Base-by-base conservation (phyloP, 2,113 vertebrate genomes). In the Amia ocellicauda region DNA sequence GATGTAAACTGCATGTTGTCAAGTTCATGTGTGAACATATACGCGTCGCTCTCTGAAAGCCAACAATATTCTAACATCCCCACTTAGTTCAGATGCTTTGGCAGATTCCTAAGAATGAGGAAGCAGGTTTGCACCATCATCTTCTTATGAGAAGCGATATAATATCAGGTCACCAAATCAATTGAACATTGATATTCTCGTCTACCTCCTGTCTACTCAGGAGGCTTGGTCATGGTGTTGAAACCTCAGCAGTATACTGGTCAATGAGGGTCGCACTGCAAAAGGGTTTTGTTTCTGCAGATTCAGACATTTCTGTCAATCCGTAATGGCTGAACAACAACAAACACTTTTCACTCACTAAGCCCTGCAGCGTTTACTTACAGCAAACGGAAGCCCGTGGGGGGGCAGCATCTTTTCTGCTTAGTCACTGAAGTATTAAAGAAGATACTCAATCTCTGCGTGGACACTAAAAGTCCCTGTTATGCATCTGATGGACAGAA, bases 381-480 rank as follows among this genome's bases (percentile, higher is more conserved):
- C 62, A 19, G 36, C 54, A 61, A 58, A 67, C 51, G 55, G 58
- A 65, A 45, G 31, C 42, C 52, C 55, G n/a, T 11, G 17, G 55
- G 45, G 66, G 45, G 41, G 67, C 69, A 68, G 67, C 64, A 64
- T 58, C 41, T 56, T 73, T 80, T 77, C 57, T 80, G 78, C 74
- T 76, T 78, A 80, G 70, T 80, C 78, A 80, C 68, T 61, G 55
- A 62, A 63, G 56, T 63, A 69, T 71, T 71, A 64, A 63, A 69
- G 71, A 57, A 29, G 47, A 66, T 69, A 75, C 28, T 53, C 47
- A 58, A 72, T 72, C 63, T 54, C 57, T 42, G 17, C 2, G 31
- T 55, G 40, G 52, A 71, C 40, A 27, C 52, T 56, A 69, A 70
- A 60, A 59, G 51, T 67, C 58, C 20, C 47, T 59, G 63, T 74